Evolutionary conservation across 2,113 vertebrate species (phyloP), one percentile per base, ranked within the genome.

Genomic region (Sisor rabdophorus): DNA sequence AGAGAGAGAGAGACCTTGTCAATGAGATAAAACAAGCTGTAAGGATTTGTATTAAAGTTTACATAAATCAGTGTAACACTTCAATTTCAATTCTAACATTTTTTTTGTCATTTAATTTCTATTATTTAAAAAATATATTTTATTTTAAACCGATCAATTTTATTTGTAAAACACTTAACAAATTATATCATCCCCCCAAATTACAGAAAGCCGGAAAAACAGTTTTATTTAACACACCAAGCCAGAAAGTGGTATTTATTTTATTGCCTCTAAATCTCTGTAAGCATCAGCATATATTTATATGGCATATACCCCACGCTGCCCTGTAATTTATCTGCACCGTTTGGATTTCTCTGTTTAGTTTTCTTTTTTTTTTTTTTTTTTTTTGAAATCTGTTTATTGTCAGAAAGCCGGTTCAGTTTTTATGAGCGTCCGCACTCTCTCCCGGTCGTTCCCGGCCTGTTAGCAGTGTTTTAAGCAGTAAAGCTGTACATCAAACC

Each of bases 401-500:
- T 69, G 47, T 69, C 24, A 30, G 26, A 52, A 69, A 52, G 16
- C 16, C 44, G 50, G 47, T 26, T 11, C 9, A 1, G 4, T 71
- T 28, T 56, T 71, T 71, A 71, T 55, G 69, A 20, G 19, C 16
- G 6, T 44, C 40, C 40, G 10, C 40, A 44, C 48, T n/a, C 44
- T 19, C 61, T 52, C 24, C 26, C 75, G 32, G 65, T 44, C 32
- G 68, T 63, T 61, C 47, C 10, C 13, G 24, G 61, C 54, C 58
- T 36, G 73, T 67, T 36, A 61, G 72, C 72, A 28, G 68, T 54
- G 74, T 63, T 71, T 55, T 78, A 73, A 73, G 70, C 60, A 56
- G 59, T 73, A 78, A 64, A 56, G 69, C 77, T 78, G 69, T 64
- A 72, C 68, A 54, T 78, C 76, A 72, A 58, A 55, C 56, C 68